Conservation (phyloP, 1,140 invertebrate species). For the Periplaneta americana region DNA sequence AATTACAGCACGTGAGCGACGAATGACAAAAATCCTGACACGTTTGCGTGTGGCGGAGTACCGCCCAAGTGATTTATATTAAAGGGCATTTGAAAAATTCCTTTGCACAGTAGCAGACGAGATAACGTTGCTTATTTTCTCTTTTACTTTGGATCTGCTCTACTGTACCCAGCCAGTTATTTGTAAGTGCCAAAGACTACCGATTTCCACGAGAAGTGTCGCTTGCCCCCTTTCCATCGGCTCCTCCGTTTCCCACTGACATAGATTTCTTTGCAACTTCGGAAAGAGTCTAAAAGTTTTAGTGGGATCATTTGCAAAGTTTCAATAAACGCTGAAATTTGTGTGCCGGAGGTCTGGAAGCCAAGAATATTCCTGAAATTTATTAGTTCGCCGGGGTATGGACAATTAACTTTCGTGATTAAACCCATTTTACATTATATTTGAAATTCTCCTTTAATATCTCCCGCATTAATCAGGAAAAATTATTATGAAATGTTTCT, state of each 20-base stretch:
- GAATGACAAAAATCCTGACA: constrained; percentile 13
- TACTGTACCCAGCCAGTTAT: background rate
- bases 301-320: background rate
- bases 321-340: background rate
- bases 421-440: background rate
- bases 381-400: background rate
- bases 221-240: too few species aligned
- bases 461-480: background rate
- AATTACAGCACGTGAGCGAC: background rate
- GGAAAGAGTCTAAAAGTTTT: background rate
- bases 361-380: background rate
- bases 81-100: constrained; percentile 12
- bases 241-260: too few species aligned
- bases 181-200: background rate
- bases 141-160: background rate
- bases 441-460: background rate
- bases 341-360: background rate
- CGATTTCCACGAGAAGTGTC: background rate
- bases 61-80: constrained; percentile 11
- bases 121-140: background rate
- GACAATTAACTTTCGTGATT: background rate
- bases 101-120: background rate
- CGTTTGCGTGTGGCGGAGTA: background rate
- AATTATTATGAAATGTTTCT: background rate
- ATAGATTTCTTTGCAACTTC: background rate